Evolutionary conservation across 2,888 invertebrate genomes (phyloP), one percentile per base, ranked within the genome.

Genomic region (Omphaloscelis lunosa): DNA sequence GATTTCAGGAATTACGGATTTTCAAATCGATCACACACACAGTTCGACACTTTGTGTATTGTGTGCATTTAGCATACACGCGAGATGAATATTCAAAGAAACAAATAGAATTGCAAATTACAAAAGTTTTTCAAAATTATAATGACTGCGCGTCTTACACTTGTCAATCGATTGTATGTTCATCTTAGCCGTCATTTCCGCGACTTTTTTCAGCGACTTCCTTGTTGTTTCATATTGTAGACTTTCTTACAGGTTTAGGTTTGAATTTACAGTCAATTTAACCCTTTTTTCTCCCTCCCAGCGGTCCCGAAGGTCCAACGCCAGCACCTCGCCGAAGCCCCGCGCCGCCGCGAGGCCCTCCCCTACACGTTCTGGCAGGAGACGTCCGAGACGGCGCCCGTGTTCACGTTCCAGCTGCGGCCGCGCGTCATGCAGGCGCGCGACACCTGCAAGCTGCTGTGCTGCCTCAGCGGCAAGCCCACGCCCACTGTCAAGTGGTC

Each of bases 341-440:
- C 98, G 79, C 97, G 99, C 48, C 97, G 98, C 84, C 98, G 99
- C 91, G 98, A 98, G 94, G 98, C 98, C 0, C 96, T 99, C 48
- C 98, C 98, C 6, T 99, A 98, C 96, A 98, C 98, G 82, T 98
- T 98, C 97, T 99, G 99, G 98, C 98, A 98, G 96, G 99, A 99
- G 94, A 98, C 98, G 90, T 98, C 98, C 94, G 99, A 99, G 96
- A 98, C 98, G 91, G 99, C 99, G 82, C 99, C 99, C 82, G 98
- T 98, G 93, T 99, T 99, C 97, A 99, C 99, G 92, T 99, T 99
- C 99, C 98, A 99, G 92, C 98, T 99, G 89, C 98, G 99, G 95
- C 99, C 99, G 93, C 98, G 99, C 94, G 99, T 99, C 90, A 99
- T 99, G 98, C 99, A 99, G 97, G 98, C 97, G 91, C 98, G 99